These are phyloP conservation scores for Sturnus vulgaris DNA, from an alignment of 2,113 vertebrate species.

Conservation along the genomic window DNA sequence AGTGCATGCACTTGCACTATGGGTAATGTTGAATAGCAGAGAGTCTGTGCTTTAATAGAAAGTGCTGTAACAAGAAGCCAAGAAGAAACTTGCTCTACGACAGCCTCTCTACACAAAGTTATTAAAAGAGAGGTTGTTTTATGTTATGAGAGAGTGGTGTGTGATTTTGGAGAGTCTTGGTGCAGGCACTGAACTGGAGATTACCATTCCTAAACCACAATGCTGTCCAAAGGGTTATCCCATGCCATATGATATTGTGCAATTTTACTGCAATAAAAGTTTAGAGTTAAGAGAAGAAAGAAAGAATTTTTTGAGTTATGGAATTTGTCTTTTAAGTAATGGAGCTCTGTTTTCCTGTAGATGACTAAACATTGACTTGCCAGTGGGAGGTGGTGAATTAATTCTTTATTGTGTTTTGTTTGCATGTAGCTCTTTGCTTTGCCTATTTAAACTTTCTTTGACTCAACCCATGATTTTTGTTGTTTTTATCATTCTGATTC, in stretches of 20 bases:
- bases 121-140: background rate
- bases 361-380: background rate
- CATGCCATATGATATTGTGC: accelerated
- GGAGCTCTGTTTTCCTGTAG: background rate
- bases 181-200: background rate
- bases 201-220: background rate
- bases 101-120: background rate
- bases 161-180: background rate
- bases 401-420: background rate
- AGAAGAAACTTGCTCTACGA: background rate
- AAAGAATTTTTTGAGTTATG: accelerated
- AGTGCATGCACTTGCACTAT: accelerated
- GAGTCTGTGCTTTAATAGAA: background rate
- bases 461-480: background rate
- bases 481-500: background rate
- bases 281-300: background rate
- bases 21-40: background rate
- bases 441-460: background rate
- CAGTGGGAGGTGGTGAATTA: background rate
- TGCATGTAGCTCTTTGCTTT: background rate
- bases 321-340: background rate
- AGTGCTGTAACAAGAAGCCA: background rate
- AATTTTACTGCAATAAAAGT: background rate
- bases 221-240: background rate
- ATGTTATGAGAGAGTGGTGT: background rate